A percentile compares a stretch with the other conserved stretches of the same genome.
Evolutionary conservation across 1,140 invertebrate genomes (phyloP).

Genomic region (Berghia stephanieae): DNA sequence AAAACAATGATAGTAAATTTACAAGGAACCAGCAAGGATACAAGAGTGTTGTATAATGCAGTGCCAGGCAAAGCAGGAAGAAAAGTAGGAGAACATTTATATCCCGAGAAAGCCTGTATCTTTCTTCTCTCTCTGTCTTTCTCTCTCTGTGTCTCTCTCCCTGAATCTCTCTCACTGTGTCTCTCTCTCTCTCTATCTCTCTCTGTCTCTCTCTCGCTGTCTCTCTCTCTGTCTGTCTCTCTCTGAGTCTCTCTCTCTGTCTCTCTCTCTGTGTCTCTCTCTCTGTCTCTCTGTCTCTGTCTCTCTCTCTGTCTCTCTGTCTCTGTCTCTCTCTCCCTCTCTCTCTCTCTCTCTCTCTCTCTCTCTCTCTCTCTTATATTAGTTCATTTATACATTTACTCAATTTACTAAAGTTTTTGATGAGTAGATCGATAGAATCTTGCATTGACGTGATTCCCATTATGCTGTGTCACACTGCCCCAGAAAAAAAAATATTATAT

Average conservation of each 20-base stretch:
- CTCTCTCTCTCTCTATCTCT: too few relatives aligned
- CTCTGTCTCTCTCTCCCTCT: conserved; percentile 23
- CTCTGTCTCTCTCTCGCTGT: too few relatives aligned
- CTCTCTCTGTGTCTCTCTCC: conserved; percentile 6
- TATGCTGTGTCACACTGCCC: not conserved
- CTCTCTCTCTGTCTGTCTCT: not conserved
- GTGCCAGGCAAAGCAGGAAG: too few relatives aligned
- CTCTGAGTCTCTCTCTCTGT: not conserved
- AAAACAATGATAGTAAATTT: not conserved
- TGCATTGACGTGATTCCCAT: not conserved
- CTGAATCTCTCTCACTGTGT: not conserved
- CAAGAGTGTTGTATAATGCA: not conserved
- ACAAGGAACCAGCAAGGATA: not conserved
- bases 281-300: conserved; percentile 22
- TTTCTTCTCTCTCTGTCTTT: not conserved
- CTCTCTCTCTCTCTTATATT: conserved; percentile 8
- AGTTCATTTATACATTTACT: not conserved
- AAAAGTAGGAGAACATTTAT: not conserved
- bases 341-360: conserved; percentile 20
- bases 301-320: conserved; percentile 16
- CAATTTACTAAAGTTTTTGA: not conserved
- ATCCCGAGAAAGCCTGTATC: not conserved
- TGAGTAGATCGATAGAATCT: not conserved
- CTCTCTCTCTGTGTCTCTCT: conserved; percentile 14
- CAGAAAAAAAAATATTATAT: not conserved